phyloP scores from a whole-genome alignment of 2,888 invertebrate species.

The Phengaris alcon region DNA sequence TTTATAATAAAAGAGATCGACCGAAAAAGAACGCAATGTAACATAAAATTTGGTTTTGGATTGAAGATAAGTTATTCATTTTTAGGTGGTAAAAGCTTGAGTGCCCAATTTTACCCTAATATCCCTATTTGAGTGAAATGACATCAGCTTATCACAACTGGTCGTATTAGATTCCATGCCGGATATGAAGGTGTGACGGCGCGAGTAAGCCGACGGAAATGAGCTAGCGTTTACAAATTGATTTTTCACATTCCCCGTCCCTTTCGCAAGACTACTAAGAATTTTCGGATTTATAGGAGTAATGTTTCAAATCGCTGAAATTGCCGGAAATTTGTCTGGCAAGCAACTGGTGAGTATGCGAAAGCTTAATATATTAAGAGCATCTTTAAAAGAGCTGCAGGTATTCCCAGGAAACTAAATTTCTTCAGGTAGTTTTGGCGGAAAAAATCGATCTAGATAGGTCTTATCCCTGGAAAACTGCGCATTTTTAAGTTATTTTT shows the following conservation, averaged over 20 bases:
- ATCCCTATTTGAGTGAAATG: background rate
- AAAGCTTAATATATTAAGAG: too few species aligned
- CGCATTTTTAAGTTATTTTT: too few species aligned
- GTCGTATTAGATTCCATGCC: constrained; percentile 55
- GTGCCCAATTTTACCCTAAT: constrained; percentile 5
- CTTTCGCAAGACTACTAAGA: background rate
- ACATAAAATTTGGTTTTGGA: background rate
- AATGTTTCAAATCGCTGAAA: background rate
- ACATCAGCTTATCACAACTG: constrained; percentile 24
- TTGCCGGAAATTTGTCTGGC: background rate
- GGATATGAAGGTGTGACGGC: constrained; percentile 52
- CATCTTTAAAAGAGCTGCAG: too few species aligned
- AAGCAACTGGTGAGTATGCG: background rate
- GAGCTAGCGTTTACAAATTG: constrained; percentile 7
- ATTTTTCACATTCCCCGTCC: background rate
- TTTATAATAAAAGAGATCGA: too few species aligned
- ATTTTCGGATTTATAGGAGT: background rate
- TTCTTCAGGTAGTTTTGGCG: too few species aligned
- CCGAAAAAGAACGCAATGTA: too few species aligned
- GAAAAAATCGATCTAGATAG: too few species aligned
- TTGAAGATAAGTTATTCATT: background rate
- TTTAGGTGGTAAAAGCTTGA: background rate
- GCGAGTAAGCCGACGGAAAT: constrained; percentile 13
- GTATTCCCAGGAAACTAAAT: too few species aligned
- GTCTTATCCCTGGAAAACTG: too few species aligned